phyloP scores from a whole-genome alignment of 2,888 invertebrate species.

The Dermolepida albohirtum region DNA sequence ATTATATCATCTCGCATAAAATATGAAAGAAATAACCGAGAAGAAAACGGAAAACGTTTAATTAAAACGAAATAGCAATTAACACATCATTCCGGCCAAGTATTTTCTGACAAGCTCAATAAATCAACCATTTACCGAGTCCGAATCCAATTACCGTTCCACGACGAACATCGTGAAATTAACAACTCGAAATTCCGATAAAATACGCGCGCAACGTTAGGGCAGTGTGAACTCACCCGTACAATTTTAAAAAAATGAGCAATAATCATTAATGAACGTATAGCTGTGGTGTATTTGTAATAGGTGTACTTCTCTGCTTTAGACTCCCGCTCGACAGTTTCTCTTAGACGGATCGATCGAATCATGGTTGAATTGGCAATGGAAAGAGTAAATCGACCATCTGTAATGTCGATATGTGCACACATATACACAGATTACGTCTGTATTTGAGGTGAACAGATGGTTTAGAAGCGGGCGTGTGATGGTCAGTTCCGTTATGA shows the following conservation, averaged over 20 bases:
- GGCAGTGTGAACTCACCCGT: constrained; percentile 22
- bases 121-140: constrained; percentile 13
- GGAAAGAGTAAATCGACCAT: background rate
- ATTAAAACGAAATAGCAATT: constrained; percentile 19
- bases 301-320: background rate
- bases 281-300: background rate
- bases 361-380: no score
- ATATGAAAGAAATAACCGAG: no score
- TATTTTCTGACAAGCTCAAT: constrained; percentile 14
- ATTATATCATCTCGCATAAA: no score
- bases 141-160: constrained; percentile 24
- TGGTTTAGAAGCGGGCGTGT: constrained; percentile 18
- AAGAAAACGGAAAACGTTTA: background rate
- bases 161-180: constrained; percentile 14
- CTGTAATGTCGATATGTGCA: background rate
- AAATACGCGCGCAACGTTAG: constrained; percentile 8
- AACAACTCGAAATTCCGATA: constrained; percentile 17
- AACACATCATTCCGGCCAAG: constrained; percentile 17
- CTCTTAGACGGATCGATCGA: no score
- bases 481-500: constrained; percentile 36
- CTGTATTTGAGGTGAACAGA: constrained; percentile 28
- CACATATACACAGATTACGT: background rate
- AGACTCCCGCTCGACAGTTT: background rate
- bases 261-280: constrained; percentile 12
- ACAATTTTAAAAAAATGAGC: constrained; percentile 9